These are phyloP conservation scores for Meghimatium bilineatum DNA, from an alignment of 2,888 invertebrate genomes.

Conservation along the genomic window DNA sequence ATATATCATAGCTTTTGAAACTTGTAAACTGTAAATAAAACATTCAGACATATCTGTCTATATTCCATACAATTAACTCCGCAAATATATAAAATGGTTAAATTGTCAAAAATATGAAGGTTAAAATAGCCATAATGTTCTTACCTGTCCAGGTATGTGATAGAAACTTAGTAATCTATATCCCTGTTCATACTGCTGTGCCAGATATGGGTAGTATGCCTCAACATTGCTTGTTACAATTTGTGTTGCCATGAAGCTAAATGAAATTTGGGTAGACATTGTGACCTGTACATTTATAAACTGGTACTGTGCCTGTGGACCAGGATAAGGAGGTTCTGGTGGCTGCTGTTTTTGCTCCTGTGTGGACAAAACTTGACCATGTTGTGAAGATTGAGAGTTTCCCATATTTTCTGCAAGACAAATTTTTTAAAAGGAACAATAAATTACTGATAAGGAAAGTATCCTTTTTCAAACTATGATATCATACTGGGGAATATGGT, in stretches of 20 bases:
- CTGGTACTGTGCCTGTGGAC: constrained; percentile 58
- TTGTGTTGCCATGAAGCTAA: constrained; percentile 28
- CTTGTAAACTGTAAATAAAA: too few species aligned
- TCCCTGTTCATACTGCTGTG: constrained; percentile 54
- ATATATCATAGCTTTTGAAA: too few species aligned
- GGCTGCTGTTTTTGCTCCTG: constrained; percentile 35
- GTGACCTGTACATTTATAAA: constrained; percentile 57
- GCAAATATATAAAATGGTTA: background rate
- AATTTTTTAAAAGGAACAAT: background rate
- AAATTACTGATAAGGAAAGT: too few species aligned
- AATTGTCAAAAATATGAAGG: background rate
- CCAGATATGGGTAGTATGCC: constrained; percentile 53
- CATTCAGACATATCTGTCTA: background rate
- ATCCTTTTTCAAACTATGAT: too few species aligned
- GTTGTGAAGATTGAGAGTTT: background rate
- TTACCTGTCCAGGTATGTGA: constrained; percentile 54
- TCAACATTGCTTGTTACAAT: constrained; percentile 54
- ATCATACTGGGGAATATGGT: too few species aligned
- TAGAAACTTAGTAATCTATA: constrained; percentile 58
- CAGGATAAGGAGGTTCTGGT: constrained; percentile 60
- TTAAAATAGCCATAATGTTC: background rate
- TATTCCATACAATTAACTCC: background rate
- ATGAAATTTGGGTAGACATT: constrained; percentile 45
- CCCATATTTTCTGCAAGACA: constrained; percentile 38
- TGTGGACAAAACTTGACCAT: constrained; percentile 44